A percentile compares a stretch with the other conserved stretches of the same genome.
Conservation (phyloP, 2,888 invertebrate genomes). For the Notodonta ziczac region DNA sequence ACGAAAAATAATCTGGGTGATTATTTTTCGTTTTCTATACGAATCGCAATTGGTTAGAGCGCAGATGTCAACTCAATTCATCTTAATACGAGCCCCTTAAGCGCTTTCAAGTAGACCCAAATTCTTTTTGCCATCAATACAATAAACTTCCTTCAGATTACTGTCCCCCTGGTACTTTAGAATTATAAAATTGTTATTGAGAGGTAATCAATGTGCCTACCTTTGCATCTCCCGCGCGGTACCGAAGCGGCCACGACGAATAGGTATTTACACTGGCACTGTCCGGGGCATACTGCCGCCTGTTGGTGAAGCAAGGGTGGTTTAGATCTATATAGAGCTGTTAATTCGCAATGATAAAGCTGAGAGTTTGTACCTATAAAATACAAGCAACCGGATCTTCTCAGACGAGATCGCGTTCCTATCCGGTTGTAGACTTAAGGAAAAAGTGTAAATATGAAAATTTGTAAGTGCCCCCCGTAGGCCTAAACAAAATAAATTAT, state of each 20-base stretch:
- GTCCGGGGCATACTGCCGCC: slow-evolving; percentile 59
- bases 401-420: too few relatives aligned
- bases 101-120: slow-evolving; percentile 8
- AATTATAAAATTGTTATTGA: slow-evolving; percentile 7
- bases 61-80: slow-evolving; percentile 21
- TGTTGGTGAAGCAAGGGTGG: slow-evolving; percentile 55
- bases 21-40: too few relatives aligned
- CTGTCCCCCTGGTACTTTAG: slow-evolving; percentile 20
- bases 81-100: slow-evolving; percentile 24
- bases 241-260: slow-evolving; percentile 26
- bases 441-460: too few relatives aligned
- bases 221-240: slow-evolving; percentile 57
- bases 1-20: slow-evolving; percentile 10
- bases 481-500: too few relatives aligned
- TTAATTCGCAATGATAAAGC: too few relatives aligned
- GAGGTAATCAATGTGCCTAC: slow-evolving; percentile 44
- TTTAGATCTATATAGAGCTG: slow-evolving; percentile 54
- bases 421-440: too few relatives aligned
- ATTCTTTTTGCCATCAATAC: neutral
- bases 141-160: slow-evolving; percentile 8
- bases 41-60: slow-evolving; percentile 1
- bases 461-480: too few relatives aligned
- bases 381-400: too few relatives aligned
- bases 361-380: too few relatives aligned
- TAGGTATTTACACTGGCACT: slow-evolving; percentile 46